phyloP scores from a whole-genome alignment of 2,888 invertebrate species.

The Polydrusus pterygomalis region DNA sequence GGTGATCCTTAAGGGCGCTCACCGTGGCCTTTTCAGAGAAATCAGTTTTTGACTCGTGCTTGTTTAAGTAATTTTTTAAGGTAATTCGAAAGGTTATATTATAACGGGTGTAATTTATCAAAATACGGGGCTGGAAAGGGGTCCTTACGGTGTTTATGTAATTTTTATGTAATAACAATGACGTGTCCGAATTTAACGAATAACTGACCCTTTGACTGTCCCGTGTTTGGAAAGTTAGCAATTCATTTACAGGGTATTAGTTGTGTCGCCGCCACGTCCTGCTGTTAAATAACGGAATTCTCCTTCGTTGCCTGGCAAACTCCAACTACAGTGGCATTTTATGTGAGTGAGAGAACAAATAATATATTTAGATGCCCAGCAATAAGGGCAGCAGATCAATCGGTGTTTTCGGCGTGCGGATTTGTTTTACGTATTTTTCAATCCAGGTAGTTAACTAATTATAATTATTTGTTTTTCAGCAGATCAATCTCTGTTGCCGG shows the following conservation, averaged over 20 bases:
- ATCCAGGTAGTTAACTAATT: too few species aligned
- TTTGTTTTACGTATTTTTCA: too few species aligned
- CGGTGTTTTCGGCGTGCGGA: too few species aligned
- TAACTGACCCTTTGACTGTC: slow-evolving; percentile 21
- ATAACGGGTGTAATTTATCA: slow-evolving; percentile 22
- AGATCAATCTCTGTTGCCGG: too few species aligned
- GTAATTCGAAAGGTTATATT: slow-evolving; percentile 12
- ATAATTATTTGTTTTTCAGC: too few species aligned
- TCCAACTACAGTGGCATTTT: too few species aligned
- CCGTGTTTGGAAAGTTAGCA: slow-evolving; percentile 21
- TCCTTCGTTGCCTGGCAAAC: neutral
- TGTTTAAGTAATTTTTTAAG: slow-evolving; percentile 1
- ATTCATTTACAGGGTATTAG: slow-evolving; percentile 27
- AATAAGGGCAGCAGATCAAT: too few species aligned
- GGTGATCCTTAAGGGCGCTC: slow-evolving; percentile 7
- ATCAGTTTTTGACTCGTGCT: slow-evolving; percentile 29
- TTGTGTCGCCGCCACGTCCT: slow-evolving; percentile 6
- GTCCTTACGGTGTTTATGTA: slow-evolving; percentile 17
- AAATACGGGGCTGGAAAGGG: slow-evolving; percentile 22
- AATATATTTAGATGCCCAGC: too few species aligned
- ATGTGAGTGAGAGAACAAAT: too few species aligned
- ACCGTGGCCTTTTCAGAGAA: slow-evolving; percentile 10
- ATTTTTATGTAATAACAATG: slow-evolving; percentile 31
- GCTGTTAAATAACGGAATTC: slow-evolving; percentile 12
- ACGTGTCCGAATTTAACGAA: slow-evolving; percentile 18